Base-by-base conservation (phyloP, 2,797 vertebrate species). In the Enteromius viviparus region DNA sequence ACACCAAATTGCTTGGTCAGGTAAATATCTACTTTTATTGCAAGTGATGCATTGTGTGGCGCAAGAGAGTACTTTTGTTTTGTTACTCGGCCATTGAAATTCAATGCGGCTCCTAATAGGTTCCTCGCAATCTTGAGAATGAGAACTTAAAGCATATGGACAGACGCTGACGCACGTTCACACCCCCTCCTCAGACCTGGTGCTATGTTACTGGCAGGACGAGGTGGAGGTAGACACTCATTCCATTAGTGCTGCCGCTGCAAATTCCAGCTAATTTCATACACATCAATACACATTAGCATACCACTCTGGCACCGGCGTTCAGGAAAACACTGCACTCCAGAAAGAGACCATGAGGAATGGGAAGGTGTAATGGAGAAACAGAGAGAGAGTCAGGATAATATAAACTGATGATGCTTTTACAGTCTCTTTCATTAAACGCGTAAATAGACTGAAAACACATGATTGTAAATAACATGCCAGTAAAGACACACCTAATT, bases 381-480 rank as follows among this genome's bases (percentile, higher is more conserved):
- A 69, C 21, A 78, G 80, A 74, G 42, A 45, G 51, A 29, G 84
- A 85, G 86, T 92, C 85, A 91, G 89, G 87, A 84, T 91, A 93
- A 88, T 92, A 91, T 86, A 90, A 94, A 93, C 85, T 93, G 86
- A 93, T 93, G 82, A 90, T 87, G 84, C 49, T 90, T 94, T 92
- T 90, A 92, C 89, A 90, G 87, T 87, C 68, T 42, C 89, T 92
- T 90, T 93, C 89, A 90, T 93, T 94, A 92, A 90, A 94, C 77
- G 90, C 65, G 88, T 89, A 91, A 93, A 93, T 83, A 92, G 88
- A 90, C 87, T 86, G 91, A 87, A 89, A 93, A 92, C 92, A 91
- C 90, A 91, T 91, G 89, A 89, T 86, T 88, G 84, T 93, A 94
- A 94, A 94, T 94, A 95, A 91, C 87, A 88, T 60, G 88, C 89